Conservation (phyloP, 1,140 invertebrate genomes). For the Drusus annulatus region DNA sequence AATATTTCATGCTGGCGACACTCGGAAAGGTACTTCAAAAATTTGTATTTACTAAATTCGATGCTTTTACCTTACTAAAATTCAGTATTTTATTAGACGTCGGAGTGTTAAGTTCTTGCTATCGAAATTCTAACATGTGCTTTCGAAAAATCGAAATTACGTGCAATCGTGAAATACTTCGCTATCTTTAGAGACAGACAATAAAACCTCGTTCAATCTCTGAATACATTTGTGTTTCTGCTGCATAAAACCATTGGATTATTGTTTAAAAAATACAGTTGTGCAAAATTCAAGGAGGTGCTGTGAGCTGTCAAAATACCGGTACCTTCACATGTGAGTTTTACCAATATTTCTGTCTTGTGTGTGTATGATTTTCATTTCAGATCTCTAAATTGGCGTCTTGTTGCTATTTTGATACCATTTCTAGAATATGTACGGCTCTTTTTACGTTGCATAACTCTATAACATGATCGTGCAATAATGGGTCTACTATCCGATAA, state of each 20-base stretch:
- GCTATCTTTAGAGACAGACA: not conserved
- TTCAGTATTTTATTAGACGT: constrained; percentile 29
- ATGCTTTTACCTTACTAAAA: constrained; percentile 4
- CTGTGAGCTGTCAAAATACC: constrained; percentile 26
- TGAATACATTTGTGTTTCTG: not conserved
- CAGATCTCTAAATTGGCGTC: too few species aligned
- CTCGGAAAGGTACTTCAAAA: not conserved
- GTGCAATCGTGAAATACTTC: constrained; percentile 34
- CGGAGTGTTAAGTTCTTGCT: not conserved
- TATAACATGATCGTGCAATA: too few species aligned
- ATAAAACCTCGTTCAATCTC: not conserved
- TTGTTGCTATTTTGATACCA: not conserved
- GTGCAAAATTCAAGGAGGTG: not conserved
- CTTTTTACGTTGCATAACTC: constrained; percentile 3
- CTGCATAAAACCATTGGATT: not conserved
- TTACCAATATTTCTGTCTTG: not conserved
- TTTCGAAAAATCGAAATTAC: constrained; percentile 23
- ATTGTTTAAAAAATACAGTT: not conserved
- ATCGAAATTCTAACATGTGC: not conserved
- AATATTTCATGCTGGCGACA: too few species aligned
- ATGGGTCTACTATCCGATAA: too few species aligned
- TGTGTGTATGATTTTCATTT: too few species aligned
- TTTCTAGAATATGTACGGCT: too few species aligned
- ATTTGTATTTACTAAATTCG: constrained; percentile 11
- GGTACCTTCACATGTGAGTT: constrained; percentile 23